Evolutionary conservation across 1,140 invertebrate genomes (phyloP).

Genomic region (Daktulosphaira vitifoliae): DNA sequence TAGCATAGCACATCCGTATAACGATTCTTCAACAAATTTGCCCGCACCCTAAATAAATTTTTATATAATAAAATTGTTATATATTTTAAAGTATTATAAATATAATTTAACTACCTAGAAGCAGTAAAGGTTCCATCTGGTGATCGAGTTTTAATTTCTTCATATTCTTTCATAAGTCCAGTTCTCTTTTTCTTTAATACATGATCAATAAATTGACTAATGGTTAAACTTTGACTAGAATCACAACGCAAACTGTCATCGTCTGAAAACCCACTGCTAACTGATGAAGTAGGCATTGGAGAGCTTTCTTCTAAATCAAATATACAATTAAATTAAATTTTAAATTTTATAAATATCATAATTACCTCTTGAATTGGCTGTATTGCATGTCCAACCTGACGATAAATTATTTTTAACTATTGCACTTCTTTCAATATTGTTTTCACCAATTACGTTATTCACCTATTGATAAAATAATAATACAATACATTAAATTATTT

Average conservation of each 20-base stretch:
- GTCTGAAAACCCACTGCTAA: slow-evolving; percentile 76
- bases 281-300: slow-evolving; percentile 61
- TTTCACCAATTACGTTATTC: slow-evolving; percentile 16
- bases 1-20: slow-evolving; percentile 94
- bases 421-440: slow-evolving; percentile 6
- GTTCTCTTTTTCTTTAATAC: slow-evolving; percentile 62
- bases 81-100: too few species aligned
- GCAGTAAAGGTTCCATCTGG: slow-evolving; percentile 76
- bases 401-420: slow-evolving; percentile 10
- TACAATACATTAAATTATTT: too few species aligned
- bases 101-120: slow-evolving; percentile 47
- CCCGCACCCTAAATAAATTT: slow-evolving; percentile 54
- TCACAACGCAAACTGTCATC: slow-evolving; percentile 74
- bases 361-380: slow-evolving; percentile 12
- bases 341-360: background rate
- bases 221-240: slow-evolving; percentile 51
- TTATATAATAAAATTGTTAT: too few species aligned
- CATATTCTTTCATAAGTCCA: slow-evolving; percentile 74
- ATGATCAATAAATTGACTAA: slow-evolving; percentile 70
- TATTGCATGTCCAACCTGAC: slow-evolving; percentile 21
- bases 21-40: slow-evolving; percentile 84
- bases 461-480: background rate
- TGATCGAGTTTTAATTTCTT: slow-evolving; percentile 70
- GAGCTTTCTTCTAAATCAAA: slow-evolving; percentile 43
- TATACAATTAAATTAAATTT: background rate